These are phyloP conservation scores for Campylomormyrus tamandua DNA, from an alignment of 2,113 vertebrate genomes.

Conservation along the genomic window DNA sequence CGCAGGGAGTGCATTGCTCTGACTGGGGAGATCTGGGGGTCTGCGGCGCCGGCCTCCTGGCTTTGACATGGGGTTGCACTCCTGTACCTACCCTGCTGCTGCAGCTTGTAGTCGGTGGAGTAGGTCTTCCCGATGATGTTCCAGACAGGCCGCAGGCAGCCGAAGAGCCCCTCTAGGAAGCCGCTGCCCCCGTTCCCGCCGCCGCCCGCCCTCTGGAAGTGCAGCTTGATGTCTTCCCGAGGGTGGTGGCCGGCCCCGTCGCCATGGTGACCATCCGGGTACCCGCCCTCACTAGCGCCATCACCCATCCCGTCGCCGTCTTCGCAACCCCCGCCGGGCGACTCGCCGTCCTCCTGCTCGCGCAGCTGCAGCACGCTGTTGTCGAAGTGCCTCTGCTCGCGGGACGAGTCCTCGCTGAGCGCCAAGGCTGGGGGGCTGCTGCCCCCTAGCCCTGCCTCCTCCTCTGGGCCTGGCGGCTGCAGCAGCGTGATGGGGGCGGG, in stretches of 20 bases:
- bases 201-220: slow-evolving; percentile 77
- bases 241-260: slow-evolving; percentile 37
- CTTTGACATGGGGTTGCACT: background rate
- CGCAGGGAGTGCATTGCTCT: background rate
- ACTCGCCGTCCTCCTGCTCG: slow-evolving; percentile 77
- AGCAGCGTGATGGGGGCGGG: slow-evolving; percentile 33
- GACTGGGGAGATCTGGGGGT: background rate
- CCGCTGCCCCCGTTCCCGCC: slow-evolving; percentile 55
- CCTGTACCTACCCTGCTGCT: slow-evolving; percentile 79
- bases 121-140: slow-evolving; percentile 98
- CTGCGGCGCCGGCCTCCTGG: background rate
- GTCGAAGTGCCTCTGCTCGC: slow-evolving; percentile 81
- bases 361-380: slow-evolving; percentile 92
- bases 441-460: slow-evolving; percentile 49
- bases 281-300: slow-evolving; percentile 53
- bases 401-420: slow-evolving; percentile 79
- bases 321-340: slow-evolving; percentile 54
- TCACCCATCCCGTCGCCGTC: slow-evolving; percentile 56
- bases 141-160: slow-evolving; percentile 91
- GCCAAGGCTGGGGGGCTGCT: slow-evolving; percentile 66
- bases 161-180: slow-evolving; percentile 95
- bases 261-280: slow-evolving; percentile 43
- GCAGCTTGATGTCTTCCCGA: slow-evolving; percentile 83
- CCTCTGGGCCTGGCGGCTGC: slow-evolving; percentile 57
- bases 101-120: slow-evolving; percentile 94